Percentiles rank a stretch among this genome's conserved stretches.
Evolutionary conservation across 2,888 invertebrate species (phyloP).

Genomic region (Rhingia rostrata): DNA sequence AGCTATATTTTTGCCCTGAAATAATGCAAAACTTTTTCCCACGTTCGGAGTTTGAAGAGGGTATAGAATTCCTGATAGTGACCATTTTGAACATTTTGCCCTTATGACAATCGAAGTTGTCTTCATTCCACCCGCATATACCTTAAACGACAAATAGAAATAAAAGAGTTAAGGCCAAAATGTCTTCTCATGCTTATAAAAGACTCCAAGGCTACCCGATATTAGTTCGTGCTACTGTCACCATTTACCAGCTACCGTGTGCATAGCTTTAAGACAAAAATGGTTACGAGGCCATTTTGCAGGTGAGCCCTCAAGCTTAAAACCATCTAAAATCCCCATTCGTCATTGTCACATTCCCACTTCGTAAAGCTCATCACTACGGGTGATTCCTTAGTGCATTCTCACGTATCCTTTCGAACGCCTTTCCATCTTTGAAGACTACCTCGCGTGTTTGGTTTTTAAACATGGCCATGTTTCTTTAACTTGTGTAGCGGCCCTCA

Average conservation of each 20-base stretch:
- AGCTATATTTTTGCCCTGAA: too few relatives aligned
- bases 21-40: too few relatives aligned
- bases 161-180: too few relatives aligned
- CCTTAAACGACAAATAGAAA: too few relatives aligned
- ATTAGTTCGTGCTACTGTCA: not conserved
- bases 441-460: constrained; percentile 39
- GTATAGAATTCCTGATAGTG: too few relatives aligned
- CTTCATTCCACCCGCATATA: too few relatives aligned
- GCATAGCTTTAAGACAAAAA: not conserved
- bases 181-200: too few relatives aligned
- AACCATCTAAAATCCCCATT: not conserved
- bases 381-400: constrained; percentile 13
- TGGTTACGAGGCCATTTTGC: not conserved
- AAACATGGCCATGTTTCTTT: not conserved
- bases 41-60: too few relatives aligned
- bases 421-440: not conserved
- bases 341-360: not conserved
- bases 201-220: too few relatives aligned
- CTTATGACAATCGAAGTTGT: too few relatives aligned
- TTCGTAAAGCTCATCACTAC: not conserved
- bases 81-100: too few relatives aligned
- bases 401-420: constrained; percentile 6
- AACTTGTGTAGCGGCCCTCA: constrained; percentile 17
- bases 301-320: not conserved
- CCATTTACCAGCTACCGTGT: not conserved